Evolutionary conservation across 2,113 vertebrate species (phyloP).

Genomic region (Tylochromis polylepis): DNA sequence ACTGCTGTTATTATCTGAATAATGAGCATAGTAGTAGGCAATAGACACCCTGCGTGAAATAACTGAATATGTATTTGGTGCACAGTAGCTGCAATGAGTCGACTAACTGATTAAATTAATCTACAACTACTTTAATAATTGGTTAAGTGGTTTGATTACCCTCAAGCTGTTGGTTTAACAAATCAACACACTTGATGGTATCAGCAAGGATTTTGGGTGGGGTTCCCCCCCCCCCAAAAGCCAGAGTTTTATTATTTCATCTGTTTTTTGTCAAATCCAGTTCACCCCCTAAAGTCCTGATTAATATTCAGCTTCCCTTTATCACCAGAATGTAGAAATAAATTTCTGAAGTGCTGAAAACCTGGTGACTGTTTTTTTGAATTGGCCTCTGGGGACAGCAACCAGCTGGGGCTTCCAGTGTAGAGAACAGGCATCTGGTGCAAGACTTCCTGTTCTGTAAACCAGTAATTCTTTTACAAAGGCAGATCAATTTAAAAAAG

Average conservation of each 20-base stretch:
- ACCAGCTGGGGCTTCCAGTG: neutral
- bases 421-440: neutral
- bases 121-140: neutral
- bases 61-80: neutral
- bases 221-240: fast-evolving
- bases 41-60: neutral
- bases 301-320: neutral
- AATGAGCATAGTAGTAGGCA: neutral
- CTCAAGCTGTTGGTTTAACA: neutral
- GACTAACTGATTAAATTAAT: neutral
- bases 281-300: neutral
- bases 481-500: fast-evolving
- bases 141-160: neutral
- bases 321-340: neutral
- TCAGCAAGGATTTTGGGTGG: neutral
- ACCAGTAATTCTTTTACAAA: neutral
- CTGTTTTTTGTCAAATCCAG: neutral
- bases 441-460: neutral
- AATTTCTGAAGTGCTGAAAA: neutral
- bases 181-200: neutral
- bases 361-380: neutral
- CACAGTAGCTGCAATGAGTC: neutral
- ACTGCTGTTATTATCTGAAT: neutral
- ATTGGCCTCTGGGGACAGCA: neutral
- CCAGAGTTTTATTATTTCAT: neutral